phyloP scores from a whole-genome alignment of 2,113 vertebrate genomes.

The Steatornis caripensis region DNA sequence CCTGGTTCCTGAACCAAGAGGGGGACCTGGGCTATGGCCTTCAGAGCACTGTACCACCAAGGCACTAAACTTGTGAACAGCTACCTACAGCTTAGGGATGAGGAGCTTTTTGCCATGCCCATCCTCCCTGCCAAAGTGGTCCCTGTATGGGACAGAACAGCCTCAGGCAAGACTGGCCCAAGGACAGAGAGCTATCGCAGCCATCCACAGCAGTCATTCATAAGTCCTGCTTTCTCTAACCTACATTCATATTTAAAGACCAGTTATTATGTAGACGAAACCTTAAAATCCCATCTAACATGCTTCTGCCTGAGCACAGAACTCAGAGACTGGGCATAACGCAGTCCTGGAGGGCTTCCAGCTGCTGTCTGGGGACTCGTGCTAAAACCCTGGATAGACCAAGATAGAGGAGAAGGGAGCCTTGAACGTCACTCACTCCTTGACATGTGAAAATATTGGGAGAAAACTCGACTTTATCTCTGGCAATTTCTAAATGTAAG shows the following conservation, averaged over 20 bases:
- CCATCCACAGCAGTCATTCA: neutral
- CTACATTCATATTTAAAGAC: constrained; percentile 20
- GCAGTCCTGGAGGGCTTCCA: neutral
- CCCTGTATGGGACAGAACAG: neutral
- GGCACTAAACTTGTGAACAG: neutral
- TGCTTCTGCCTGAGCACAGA: neutral
- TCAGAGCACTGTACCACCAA: neutral
- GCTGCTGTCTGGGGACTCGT: neutral
- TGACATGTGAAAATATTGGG: neutral
- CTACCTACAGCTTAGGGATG: neutral
- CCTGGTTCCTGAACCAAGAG: neutral
- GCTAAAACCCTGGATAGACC: neutral
- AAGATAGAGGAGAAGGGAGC: neutral
- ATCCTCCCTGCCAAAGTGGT: too few relatives aligned
- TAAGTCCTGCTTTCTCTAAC: constrained; percentile 9
- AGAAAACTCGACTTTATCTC: neutral
- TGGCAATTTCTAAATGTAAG: neutral
- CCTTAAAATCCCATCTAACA: neutral
- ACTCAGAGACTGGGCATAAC: fast-evolving
- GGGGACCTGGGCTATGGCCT: neutral
- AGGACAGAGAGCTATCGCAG: neutral
- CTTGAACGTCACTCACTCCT: neutral
- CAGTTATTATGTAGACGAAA: neutral
- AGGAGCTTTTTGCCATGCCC: neutral
- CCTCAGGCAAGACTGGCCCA: neutral